Base-by-base conservation (phyloP, 2,797 vertebrate species). In the Tadarida brasiliensis region DNA sequence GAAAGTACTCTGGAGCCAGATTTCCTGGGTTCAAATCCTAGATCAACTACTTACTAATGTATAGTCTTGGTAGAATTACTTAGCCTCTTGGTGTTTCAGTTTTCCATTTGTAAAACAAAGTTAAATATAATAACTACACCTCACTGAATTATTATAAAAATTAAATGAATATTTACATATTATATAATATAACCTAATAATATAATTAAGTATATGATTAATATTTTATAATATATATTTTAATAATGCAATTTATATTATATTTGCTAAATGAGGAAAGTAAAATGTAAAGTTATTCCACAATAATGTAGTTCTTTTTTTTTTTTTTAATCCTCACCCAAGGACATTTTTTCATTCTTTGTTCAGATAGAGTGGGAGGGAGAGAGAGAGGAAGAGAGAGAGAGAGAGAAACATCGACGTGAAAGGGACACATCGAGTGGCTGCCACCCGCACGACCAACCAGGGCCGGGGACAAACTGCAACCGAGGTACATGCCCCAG, bases 211-310 rank as follows among this genome's bases (percentile, higher is more conserved):
- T n/a, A 81, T 17, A 71, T 39, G 65, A 71, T 56, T 90, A 63
- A 77, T 67, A 86, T 81, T 47, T 87, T 57, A n/a, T 71, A 63
- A 73, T 35, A 49, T 39, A 76, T 56, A 82, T n/a, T 76, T 90
- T 83, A 84, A n/a, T 61, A 63, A 84, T 71, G 65, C 54, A 90
- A 89, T 70, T 57, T 85, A 74, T 16, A 33, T 20, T 28, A 83
- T 26, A 2, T 86, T 96, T 73, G 2, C 10, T 91, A 83, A 93
- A 84, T 68, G 68, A 89, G 30, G 20, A 77, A 93, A 92, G 90
- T 82, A 54, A 39, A 80, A 96, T 54, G 19, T 71, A 35, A 90
- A 93, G 51, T 68, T 81, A 49, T 33, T 68, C 92, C 57, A 30
- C 11, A 51, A 82, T 39, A 68, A 91, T n/a, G n/a, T n/a, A n/a